Evolutionary conservation across 1,140 invertebrate genomes (phyloP).

Genomic region (Condylostylus longicornis): DNA sequence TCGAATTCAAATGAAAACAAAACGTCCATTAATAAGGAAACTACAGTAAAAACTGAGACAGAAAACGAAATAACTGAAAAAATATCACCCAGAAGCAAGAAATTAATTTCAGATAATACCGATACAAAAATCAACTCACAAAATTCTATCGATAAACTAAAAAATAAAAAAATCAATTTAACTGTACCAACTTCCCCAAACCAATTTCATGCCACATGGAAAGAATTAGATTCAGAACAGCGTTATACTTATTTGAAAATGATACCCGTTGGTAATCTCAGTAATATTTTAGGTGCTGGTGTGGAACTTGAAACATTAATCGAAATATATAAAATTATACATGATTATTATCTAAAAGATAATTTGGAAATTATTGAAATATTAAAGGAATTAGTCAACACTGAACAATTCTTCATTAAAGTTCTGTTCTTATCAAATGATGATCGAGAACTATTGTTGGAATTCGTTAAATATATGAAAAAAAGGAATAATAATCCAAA

Average conservation of each 20-base stretch:
- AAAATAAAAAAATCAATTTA: not conserved
- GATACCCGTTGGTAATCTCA: slow-evolving; percentile 8
- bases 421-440: slow-evolving; percentile 22
- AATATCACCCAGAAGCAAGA: no score
- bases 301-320: slow-evolving; percentile 23
- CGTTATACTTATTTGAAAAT: slow-evolving; percentile 22
- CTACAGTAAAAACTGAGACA: no score
- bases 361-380: slow-evolving; percentile 20
- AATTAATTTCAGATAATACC: no score
- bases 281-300: slow-evolving; percentile 24
- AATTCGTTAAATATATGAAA: no score
- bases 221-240: slow-evolving; percentile 18
- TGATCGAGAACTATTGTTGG: no score
- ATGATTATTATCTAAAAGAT: slow-evolving; percentile 21
- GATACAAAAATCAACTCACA: no score
- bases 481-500: no score
- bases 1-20: not conserved
- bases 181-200: slow-evolving; percentile 18
- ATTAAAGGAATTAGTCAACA: slow-evolving; percentile 19
- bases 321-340: slow-evolving; percentile 16
- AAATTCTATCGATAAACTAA: no score
- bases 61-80: no score
- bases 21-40: no score
- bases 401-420: slow-evolving; percentile 21
- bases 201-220: slow-evolving; percentile 29